phyloP scores from a whole-genome alignment of 2,888 invertebrate species.

The Nebria salina region DNA sequence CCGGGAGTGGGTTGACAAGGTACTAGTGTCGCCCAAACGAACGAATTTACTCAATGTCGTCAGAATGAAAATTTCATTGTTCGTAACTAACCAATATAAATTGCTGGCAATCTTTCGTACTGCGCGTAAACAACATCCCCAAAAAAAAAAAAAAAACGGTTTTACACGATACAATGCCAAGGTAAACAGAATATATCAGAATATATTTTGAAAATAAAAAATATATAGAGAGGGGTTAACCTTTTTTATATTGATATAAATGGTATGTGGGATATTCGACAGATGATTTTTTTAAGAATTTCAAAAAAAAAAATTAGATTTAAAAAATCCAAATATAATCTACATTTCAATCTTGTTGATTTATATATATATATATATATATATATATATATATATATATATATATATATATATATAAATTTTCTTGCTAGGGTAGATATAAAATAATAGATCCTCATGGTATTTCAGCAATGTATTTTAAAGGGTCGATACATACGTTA shows the following conservation, averaged over 20 bases:
- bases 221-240: neutral
- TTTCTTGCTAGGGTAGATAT: too few relatives aligned
- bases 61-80: neutral
- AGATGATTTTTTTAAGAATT: too few relatives aligned
- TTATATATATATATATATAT: neutral
- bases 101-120: neutral
- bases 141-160: neutral
- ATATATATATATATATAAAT: neutral
- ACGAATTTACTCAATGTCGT: neutral
- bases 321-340: too few relatives aligned
- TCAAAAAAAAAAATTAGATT: too few relatives aligned
- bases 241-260: neutral
- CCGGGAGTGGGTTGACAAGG: neutral
- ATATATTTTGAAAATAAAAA: neutral
- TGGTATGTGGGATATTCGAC: neutral
- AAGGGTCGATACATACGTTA: neutral
- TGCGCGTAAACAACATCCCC: neutral
- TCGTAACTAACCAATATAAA: conserved; percentile 1
- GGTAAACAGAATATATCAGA: neutral
- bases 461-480: neutral
- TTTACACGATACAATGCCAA: neutral
- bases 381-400: neutral
- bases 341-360: too few relatives aligned
- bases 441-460: neutral
- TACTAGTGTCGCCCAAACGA: neutral